A percentile compares a stretch with the other conserved stretches of the same genome.
phyloP scores from a whole-genome alignment of 2,797 vertebrate species.

The Gorsachius magnificus region DNA sequence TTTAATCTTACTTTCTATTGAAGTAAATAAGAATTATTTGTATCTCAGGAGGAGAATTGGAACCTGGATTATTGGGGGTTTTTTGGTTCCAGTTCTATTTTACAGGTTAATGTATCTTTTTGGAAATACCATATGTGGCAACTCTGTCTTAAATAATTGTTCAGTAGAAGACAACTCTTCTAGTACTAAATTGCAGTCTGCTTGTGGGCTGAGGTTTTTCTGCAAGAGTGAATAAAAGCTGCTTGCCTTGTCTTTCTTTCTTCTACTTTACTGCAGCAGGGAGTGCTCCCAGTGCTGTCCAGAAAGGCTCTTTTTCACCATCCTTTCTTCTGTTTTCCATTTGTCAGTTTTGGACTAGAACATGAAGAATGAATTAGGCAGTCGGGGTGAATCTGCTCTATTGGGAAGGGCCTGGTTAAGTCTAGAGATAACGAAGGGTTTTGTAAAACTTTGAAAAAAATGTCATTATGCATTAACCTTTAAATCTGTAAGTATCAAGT shows the following conservation, averaged over 20 bases:
- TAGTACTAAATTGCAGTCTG: background rate
- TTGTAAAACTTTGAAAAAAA: slow-evolving; percentile 10
- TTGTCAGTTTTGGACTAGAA: slow-evolving; percentile 15
- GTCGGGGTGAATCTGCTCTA: background rate
- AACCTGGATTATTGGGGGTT: background rate
- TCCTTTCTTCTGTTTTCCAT: background rate
- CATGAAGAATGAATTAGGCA: background rate
- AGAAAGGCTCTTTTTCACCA: background rate
- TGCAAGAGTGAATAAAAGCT: background rate
- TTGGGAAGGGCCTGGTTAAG: background rate
- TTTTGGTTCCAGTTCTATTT: background rate
- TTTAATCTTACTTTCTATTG: slow-evolving; percentile 12
- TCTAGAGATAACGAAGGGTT: background rate
- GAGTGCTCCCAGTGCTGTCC: background rate
- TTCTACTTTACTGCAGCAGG: background rate
- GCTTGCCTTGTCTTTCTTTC: background rate
- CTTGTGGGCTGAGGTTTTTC: background rate
- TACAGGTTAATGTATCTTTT: background rate
- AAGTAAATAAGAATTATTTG: background rate
- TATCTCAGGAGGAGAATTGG: background rate
- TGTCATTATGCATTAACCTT: background rate
- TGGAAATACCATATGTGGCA: background rate
- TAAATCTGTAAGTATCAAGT: slow-evolving; percentile 9
- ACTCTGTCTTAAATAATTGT: background rate
- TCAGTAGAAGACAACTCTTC: background rate